These are phyloP conservation scores for Heteromormyrus szaboi DNA, from an alignment of 2,797 vertebrate genomes.

Conservation along the genomic window DNA sequence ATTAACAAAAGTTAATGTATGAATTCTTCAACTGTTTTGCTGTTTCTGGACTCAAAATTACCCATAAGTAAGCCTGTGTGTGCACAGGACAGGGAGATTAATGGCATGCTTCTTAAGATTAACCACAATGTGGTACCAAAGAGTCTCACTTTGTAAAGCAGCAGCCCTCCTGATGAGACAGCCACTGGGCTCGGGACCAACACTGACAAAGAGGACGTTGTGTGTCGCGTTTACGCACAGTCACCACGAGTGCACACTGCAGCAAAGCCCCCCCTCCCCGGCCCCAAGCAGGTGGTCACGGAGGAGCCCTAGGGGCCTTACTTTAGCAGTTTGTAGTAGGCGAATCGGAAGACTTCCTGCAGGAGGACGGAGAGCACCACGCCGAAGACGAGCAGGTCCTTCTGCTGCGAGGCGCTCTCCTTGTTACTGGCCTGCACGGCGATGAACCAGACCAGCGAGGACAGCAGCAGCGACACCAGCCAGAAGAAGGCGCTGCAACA, in stretches of 20 bases:
- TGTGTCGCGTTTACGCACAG: not conserved
- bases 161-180: not conserved
- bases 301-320: slow-evolving; percentile 35
- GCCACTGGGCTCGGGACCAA: not conserved
- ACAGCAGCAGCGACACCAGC: slow-evolving; percentile 68
- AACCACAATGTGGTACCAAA: not conserved
- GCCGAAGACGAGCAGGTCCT: slow-evolving; percentile 67
- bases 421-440: slow-evolving; percentile 61
- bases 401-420: slow-evolving; percentile 55
- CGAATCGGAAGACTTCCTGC: slow-evolving; percentile 66
- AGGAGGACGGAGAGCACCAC: slow-evolving; percentile 66
- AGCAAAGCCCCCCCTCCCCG: not conserved
- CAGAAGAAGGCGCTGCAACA: slow-evolving; percentile 65
- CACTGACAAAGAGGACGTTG: not conserved
- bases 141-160: not conserved
- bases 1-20: too few species aligned
- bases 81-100: not conserved
- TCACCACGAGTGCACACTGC: not conserved
- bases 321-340: slow-evolving; percentile 67
- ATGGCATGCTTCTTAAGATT: not conserved
- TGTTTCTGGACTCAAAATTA: not conserved
- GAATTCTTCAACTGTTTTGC: not conserved
- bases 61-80: not conserved
- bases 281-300: not conserved
- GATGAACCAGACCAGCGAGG: slow-evolving; percentile 67